These are phyloP conservation scores for Anser cygnoides DNA, from an alignment of 2,113 vertebrate species.

Conservation along the genomic window DNA sequence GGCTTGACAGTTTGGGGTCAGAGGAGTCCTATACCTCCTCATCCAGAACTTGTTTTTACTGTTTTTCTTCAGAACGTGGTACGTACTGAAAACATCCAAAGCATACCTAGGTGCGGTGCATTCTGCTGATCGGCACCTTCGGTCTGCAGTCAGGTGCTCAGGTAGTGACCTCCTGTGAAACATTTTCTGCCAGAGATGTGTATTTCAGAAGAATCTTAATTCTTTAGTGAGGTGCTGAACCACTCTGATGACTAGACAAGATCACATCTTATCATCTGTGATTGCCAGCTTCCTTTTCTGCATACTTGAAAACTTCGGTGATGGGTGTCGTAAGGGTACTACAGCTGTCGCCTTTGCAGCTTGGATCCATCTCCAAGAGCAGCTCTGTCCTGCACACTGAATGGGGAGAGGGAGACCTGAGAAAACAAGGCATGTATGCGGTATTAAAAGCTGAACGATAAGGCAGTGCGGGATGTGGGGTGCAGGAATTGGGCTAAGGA, in stretches of 20 bases:
- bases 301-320: not conserved
- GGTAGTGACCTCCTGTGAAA: accelerated
- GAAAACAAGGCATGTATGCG: not conserved
- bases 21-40: not conserved
- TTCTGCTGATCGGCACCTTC: not conserved
- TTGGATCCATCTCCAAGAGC: not conserved
- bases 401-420: not conserved
- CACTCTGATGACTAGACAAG: not conserved
- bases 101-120: not conserved
- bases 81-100: not conserved
- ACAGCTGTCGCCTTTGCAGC: not conserved
- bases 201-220: not conserved
- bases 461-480: too few species aligned
- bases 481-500: not conserved
- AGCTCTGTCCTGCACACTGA: not conserved
- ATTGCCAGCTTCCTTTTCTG: not conserved
- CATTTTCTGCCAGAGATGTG: not conserved
- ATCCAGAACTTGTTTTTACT: not conserved
- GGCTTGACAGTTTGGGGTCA: not conserved
- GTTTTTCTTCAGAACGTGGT: not conserved
- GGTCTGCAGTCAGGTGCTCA: not conserved
- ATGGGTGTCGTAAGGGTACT: not conserved
- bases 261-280: not conserved
- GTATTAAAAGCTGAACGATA: not conserved
- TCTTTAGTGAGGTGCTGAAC: not conserved